These are phyloP conservation scores for Sceliomorpha sp. DNA, from an alignment of 2,888 invertebrate species.

Conservation along the genomic window DNA sequence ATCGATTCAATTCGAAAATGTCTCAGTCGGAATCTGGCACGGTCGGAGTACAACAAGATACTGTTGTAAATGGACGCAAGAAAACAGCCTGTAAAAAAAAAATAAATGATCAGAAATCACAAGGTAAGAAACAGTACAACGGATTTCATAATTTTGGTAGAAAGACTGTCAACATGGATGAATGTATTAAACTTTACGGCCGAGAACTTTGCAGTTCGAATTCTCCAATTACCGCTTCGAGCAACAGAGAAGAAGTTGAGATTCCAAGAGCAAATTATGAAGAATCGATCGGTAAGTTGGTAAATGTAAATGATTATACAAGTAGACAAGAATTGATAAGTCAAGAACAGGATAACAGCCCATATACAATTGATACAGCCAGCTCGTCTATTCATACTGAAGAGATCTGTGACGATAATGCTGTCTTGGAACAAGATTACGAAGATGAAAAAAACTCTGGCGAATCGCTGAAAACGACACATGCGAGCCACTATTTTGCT, in stretches of 20 bases:
- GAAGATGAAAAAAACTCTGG: neutral
- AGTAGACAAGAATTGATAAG: too few species aligned
- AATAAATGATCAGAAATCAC: conserved; percentile 3
- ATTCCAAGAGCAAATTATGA: conserved; percentile 4
- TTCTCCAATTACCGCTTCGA: conserved; percentile 9
- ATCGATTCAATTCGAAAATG: too few species aligned
- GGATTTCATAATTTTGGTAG: conserved; percentile 3
- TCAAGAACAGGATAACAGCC: neutral
- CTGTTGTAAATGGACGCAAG: conserved; percentile 2
- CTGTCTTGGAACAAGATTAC: neutral
- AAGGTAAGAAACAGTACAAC: neutral
- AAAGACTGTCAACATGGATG: conserved; percentile 45
- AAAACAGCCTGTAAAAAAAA: conserved; percentile 22
- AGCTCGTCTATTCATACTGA: neutral
- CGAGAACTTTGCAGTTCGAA: conserved; percentile 52
- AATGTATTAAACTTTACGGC: conserved; percentile 58
- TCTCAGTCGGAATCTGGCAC: too few species aligned
- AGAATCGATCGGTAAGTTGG: too few species aligned
- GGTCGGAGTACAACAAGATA: neutral
- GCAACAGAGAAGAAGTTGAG: conserved; percentile 7
- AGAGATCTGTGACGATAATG: neutral
- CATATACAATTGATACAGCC: neutral
- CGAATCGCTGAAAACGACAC: neutral
- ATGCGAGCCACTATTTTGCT: neutral
- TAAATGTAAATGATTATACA: too few species aligned